Conservation (phyloP, 2,113 vertebrate genomes). For the Syngnathus scovelli region DNA sequence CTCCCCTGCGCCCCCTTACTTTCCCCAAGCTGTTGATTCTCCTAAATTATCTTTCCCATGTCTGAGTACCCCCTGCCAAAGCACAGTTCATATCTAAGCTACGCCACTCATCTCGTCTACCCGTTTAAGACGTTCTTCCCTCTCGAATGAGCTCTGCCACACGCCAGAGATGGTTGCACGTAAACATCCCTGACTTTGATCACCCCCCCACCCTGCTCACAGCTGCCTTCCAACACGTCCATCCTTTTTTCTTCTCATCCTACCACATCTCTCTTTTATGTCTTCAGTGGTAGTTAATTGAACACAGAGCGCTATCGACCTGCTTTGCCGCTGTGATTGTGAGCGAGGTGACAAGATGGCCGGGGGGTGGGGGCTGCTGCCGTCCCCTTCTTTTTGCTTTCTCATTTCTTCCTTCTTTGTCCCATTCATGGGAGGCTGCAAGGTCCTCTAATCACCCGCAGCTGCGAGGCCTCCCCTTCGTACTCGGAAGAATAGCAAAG, state of each 20-base stretch:
- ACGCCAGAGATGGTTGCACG: conserved; percentile 46
- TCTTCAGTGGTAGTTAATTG: conserved; percentile 38
- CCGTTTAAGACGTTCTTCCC: conserved; percentile 45
- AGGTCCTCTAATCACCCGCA: conserved; percentile 72
- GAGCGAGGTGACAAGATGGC: conserved; percentile 21
- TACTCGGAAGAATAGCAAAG: conserved; percentile 41
- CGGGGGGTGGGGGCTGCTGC: conserved; percentile 26
- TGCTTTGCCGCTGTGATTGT: conserved; percentile 18
- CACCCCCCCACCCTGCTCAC: conserved; percentile 39
- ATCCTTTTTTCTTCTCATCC: conserved; percentile 36
- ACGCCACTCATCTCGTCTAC: conserved; percentile 32
- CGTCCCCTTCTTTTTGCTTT: conserved; percentile 34
- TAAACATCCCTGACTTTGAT: conserved; percentile 60
- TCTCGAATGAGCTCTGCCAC: conserved; percentile 46
- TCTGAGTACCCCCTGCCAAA: conserved; percentile 13
- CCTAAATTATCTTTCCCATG: conserved; percentile 38
- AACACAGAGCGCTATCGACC: conserved; percentile 61
- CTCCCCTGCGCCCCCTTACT: conserved; percentile 19
- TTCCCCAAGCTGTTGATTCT: conserved; percentile 54
- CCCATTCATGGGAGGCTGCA: conserved; percentile 23
- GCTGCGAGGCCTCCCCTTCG: conserved; percentile 62
- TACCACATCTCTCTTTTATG: conserved; percentile 5
- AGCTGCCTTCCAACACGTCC: conserved; percentile 56
- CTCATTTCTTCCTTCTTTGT: conserved; percentile 27
- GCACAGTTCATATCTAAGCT: conserved; percentile 26